Percentiles rank a stretch among this genome's conserved stretches.
These are phyloP conservation scores for Sturnus vulgaris DNA, from an alignment of 2,113 vertebrate species.

Conservation along the genomic window DNA sequence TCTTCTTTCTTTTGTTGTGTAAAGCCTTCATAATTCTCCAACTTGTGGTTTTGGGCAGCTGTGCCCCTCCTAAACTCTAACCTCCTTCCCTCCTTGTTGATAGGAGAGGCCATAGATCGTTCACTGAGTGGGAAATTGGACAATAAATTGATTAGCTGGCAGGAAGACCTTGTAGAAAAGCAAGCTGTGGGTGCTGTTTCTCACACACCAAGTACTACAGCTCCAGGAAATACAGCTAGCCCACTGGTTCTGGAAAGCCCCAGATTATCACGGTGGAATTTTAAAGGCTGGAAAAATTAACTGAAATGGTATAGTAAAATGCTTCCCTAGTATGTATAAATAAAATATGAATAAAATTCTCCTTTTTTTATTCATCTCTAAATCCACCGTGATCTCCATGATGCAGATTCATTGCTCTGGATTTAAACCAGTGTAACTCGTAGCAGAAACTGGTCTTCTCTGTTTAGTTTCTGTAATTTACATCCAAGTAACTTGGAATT, in stretches of 20 bases:
- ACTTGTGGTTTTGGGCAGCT: background rate
- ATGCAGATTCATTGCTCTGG: background rate
- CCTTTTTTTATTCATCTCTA: background rate
- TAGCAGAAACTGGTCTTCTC: background rate
- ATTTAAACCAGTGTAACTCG: background rate
- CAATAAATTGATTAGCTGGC: conserved; percentile 41
- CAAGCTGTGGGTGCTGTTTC: background rate
- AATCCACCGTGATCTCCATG: background rate
- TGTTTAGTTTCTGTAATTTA: background rate
- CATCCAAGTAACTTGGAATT: background rate
- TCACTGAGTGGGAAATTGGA: background rate
- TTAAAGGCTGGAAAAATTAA: conserved; percentile 30
- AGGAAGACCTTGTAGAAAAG: background rate
- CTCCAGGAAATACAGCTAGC: background rate
- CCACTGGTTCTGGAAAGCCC: background rate
- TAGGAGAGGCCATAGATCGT: background rate
- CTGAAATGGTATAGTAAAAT: background rate
- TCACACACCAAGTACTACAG: background rate
- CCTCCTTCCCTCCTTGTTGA: background rate
- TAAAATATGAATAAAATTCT: background rate
- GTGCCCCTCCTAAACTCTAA: background rate
- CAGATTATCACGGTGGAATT: background rate
- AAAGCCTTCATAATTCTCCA: background rate
- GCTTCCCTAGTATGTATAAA: background rate
- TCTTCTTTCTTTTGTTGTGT: background rate